Percentiles rank a stretch among this genome's conserved stretches.
phyloP scores from a whole-genome alignment of 2,113 vertebrate genomes.

The Zosterops lateralis region DNA sequence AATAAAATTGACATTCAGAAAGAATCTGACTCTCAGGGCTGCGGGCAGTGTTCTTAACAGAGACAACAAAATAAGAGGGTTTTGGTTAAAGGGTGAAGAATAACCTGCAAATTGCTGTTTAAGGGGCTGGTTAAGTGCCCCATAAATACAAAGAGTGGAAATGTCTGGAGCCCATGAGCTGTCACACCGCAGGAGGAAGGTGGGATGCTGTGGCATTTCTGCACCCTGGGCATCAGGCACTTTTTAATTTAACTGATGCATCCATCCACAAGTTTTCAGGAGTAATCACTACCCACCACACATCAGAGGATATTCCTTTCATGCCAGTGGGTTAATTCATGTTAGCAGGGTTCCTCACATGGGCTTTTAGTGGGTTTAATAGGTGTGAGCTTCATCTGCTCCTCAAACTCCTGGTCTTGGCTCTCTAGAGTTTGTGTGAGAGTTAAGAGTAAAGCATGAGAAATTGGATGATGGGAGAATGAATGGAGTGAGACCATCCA shows the following conservation, averaged over 20 bases:
- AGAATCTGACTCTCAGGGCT: not conserved
- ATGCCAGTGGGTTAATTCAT: not conserved
- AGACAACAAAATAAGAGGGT: not conserved
- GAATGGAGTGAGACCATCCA: not conserved
- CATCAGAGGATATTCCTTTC: not conserved
- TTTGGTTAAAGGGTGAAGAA: not conserved
- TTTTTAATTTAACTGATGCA: not conserved
- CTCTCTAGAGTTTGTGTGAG: not conserved
- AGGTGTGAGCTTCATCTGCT: not conserved
- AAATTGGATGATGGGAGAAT: not conserved
- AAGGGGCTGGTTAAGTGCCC: not conserved
- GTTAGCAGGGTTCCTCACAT: not conserved
- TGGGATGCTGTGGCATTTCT: not conserved
- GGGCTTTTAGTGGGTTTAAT: not conserved
- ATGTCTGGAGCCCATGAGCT: not conserved
- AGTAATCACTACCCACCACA: not conserved
- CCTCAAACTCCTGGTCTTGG: not conserved
- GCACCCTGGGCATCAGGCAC: not conserved
- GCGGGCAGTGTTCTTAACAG: not conserved
- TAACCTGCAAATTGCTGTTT: not conserved
- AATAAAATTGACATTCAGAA: not conserved
- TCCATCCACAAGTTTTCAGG: not conserved
- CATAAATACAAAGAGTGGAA: not conserved
- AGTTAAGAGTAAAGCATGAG: not conserved
- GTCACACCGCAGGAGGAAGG: rapidly evolving